Conservation (phyloP, 2,113 vertebrate genomes). For the Albula glossodonta region DNA sequence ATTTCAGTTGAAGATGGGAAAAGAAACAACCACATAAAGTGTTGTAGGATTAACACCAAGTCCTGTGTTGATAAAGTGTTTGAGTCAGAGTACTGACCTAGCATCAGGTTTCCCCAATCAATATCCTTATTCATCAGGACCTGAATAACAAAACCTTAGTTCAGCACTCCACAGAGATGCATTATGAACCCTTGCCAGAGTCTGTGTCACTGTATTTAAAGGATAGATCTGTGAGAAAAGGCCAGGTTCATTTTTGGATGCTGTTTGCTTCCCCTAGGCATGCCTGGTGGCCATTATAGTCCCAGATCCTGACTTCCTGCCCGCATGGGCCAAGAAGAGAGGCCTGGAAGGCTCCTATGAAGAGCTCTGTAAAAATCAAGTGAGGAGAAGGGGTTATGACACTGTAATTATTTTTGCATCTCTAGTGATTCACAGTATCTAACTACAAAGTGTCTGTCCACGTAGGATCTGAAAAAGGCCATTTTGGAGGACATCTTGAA, state of each 20-base stretch:
- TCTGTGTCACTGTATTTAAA: too few relatives aligned
- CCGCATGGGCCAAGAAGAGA: conserved; percentile 80
- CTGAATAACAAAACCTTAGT: too few relatives aligned
- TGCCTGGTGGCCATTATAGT: conserved; percentile 88
- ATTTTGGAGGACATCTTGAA: conserved; percentile 84
- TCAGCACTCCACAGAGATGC: too few relatives aligned
- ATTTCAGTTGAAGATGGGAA: too few relatives aligned
- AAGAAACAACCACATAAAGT: too few relatives aligned
- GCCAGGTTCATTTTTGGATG: not conserved
- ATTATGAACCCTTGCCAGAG: too few relatives aligned
- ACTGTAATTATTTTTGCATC: not conserved
- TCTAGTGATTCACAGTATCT: not conserved
- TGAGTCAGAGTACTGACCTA: too few relatives aligned
- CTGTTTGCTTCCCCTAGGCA: conserved; percentile 67
- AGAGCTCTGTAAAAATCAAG: conserved; percentile 85
- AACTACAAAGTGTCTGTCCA: conserved; percentile 3
- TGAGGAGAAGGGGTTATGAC: conserved; percentile 40
- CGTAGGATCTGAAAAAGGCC: conserved; percentile 80
- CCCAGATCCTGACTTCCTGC: conserved; percentile 81
- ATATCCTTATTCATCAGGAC: too few relatives aligned
- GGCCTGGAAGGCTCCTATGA: conserved; percentile 79
- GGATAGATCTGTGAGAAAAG: too few relatives aligned
- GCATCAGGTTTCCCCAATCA: too few relatives aligned
- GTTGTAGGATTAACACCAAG: too few relatives aligned
- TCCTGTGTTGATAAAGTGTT: too few relatives aligned